These are phyloP conservation scores for Patella pellucida DNA, from an alignment of 2,888 invertebrate species.

Conservation along the genomic window DNA sequence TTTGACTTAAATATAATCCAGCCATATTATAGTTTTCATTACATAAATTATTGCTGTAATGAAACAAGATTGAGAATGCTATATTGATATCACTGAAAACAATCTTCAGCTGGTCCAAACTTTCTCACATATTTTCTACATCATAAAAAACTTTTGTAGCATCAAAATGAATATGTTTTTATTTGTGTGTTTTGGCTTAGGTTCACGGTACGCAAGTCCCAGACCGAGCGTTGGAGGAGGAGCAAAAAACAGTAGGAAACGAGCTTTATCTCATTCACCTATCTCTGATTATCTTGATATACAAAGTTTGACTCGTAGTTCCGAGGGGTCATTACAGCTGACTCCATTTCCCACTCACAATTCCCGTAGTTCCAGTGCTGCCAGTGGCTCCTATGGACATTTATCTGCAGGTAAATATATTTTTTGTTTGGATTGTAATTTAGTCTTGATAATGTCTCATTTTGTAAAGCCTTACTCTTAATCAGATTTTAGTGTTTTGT, in stretches of 20 bases:
- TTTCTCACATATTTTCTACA: no score
- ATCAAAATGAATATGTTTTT: not conserved
- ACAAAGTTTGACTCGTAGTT: conserved; percentile 94
- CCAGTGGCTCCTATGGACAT: conserved; percentile 96
- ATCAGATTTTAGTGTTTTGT: no score
- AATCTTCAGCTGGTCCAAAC: no score
- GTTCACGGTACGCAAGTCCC: conserved; percentile 81
- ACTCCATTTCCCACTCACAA: conserved; percentile 59
- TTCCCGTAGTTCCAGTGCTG: conserved; percentile 74
- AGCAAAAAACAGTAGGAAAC: conserved; percentile 78
- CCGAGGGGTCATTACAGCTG: conserved; percentile 83
- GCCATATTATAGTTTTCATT: no score
- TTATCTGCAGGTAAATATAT: conserved; percentile 84
- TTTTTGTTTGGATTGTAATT: not conserved
- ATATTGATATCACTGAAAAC: no score
- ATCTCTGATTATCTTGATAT: conserved; percentile 96
- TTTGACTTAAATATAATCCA: no score
- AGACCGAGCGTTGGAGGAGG: conserved; percentile 71
- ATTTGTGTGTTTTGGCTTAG: conserved; percentile 54
- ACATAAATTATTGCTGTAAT: no score
- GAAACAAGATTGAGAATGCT: no score
- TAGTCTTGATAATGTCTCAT: no score
- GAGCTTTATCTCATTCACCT: conserved; percentile 90
- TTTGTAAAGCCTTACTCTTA: no score
- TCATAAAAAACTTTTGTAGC: not conserved